phyloP scores from a whole-genome alignment of 2,113 vertebrate species.

The Mesocricetus auratus region DNA sequence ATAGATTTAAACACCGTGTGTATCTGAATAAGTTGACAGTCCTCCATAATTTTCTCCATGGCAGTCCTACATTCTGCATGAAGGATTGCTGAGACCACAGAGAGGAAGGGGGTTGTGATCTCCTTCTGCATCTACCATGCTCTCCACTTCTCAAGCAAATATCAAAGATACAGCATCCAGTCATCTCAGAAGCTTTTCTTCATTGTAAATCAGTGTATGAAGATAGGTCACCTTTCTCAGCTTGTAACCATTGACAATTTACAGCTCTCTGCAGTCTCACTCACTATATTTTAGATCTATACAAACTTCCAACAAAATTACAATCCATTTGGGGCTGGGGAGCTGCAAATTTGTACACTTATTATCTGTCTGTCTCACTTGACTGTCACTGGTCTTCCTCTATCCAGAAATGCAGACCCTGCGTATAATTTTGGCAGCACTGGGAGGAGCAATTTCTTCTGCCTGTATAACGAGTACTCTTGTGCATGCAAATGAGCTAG shows the following conservation, averaged over 20 bases:
- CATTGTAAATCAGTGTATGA: background rate
- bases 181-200: background rate
- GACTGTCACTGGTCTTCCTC: background rate
- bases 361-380: background rate
- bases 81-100: background rate
- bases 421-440: background rate
- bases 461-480: background rate
- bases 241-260: background rate
- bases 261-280: background rate
- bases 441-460: background rate
- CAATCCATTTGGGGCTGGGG: background rate
- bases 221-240: background rate
- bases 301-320: background rate
- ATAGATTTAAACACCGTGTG: background rate
- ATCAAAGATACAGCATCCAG: background rate
- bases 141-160: background rate
- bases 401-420: slow-evolving; percentile 64
- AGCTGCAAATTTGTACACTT: background rate
- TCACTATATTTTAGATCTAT: background rate
- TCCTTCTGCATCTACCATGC: background rate
- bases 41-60: background rate
- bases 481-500: slow-evolving; percentile 56
- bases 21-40: background rate
- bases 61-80: background rate
- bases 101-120: background rate